phyloP scores from a whole-genome alignment of 2,888 invertebrate genomes.

The Anoplius nigerrimus region DNA sequence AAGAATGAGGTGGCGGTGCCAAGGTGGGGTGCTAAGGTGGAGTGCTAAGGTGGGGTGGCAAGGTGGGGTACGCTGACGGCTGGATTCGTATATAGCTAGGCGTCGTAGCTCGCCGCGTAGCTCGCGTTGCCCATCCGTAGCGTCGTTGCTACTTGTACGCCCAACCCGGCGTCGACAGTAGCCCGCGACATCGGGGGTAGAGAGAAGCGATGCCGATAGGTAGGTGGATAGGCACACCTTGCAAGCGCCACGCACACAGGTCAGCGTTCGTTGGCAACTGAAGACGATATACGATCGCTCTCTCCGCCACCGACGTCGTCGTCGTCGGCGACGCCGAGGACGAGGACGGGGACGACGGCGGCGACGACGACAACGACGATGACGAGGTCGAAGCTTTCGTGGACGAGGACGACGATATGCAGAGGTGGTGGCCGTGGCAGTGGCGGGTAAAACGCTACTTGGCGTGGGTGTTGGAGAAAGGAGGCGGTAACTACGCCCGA shows the following conservation, averaged over 20 bases:
- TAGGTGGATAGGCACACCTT: constrained; percentile 3
- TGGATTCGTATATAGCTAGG: too few species aligned
- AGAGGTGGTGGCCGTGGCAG: constrained; percentile 42
- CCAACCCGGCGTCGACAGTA: constrained; percentile 25
- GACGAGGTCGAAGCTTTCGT: constrained; percentile 18
- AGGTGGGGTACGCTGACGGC: constrained; percentile 23
- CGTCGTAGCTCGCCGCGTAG: too few species aligned
- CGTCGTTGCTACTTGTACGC: constrained; percentile 36
- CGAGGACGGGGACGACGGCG: constrained; percentile 35
- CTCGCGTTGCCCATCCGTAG: constrained; percentile 21
- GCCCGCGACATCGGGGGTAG: constrained; percentile 16
- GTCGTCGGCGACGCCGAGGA: constrained; percentile 39
- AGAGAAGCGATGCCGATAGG: constrained; percentile 20
- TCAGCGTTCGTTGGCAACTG: constrained; percentile 28
- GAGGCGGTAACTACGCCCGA: constrained; percentile 61
- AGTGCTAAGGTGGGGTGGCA: background rate
- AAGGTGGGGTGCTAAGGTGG: background rate
- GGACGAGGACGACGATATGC: constrained; percentile 27
- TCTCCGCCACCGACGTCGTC: constrained; percentile 20
- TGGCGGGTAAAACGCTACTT: constrained; percentile 40
- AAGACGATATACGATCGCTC: background rate
- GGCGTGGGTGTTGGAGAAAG: constrained; percentile 68
- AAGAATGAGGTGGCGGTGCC: background rate
- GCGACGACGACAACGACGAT: constrained; percentile 30
- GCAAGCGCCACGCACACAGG: constrained; percentile 31